Evolutionary conservation across 2,888 invertebrate species (phyloP).

Genomic region (Eristalis intricaria): DNA sequence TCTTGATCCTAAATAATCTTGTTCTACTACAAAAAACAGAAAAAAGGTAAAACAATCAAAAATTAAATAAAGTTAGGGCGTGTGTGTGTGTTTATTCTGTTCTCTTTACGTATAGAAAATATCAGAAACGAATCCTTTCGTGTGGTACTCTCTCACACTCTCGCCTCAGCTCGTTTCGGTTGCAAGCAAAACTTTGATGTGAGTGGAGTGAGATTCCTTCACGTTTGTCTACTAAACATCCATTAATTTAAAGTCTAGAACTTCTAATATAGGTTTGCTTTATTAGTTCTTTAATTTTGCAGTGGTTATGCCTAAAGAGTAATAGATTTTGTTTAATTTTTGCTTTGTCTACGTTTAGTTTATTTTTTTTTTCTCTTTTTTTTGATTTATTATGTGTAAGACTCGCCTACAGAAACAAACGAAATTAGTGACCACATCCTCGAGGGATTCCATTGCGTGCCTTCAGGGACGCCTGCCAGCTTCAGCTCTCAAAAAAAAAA

Average conservation of each 20-base stretch:
- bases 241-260: conserved; percentile 49
- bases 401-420: conserved; percentile 12
- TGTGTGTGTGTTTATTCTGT: not conserved
- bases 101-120: not conserved
- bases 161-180: not conserved
- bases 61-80: not conserved
- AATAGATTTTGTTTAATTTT: not conserved
- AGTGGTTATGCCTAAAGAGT: conserved; percentile 64
- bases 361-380: conserved; percentile 5
- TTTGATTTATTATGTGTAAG: conserved; percentile 36
- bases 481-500: conserved; percentile 38
- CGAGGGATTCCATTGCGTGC: conserved; percentile 9
- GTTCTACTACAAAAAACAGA: conserved; percentile 9
- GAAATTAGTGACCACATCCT: conserved; percentile 7
- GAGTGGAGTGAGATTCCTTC: conserved; percentile 6
- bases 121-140: not conserved
- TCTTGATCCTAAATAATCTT: conserved; percentile 8
- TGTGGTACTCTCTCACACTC: not conserved
- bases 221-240: conserved; percentile 28
- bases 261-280: conserved; percentile 33
- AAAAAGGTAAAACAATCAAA: not conserved
- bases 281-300: conserved; percentile 50
- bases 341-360: not conserved
- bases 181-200: no score
- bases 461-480: conserved; percentile 3